Base-by-base conservation (phyloP, 92 coral and sea anemone species). In the Palythoa grandiflora region DNA sequence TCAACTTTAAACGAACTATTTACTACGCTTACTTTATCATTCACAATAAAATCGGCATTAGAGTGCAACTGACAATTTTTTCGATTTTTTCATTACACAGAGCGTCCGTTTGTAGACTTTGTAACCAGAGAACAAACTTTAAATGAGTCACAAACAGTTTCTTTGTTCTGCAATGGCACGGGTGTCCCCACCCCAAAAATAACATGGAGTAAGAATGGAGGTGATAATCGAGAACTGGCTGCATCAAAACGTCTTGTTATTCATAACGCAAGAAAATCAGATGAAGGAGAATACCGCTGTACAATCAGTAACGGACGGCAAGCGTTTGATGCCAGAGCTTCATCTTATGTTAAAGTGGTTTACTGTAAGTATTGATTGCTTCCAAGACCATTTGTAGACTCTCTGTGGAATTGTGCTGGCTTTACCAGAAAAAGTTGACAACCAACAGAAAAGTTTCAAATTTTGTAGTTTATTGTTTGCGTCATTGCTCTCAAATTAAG, bases 281-380 rank as follows among this genome's bases (percentile, higher is more conserved):
- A 93, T 35, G 89, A 89, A 20, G 98, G 98, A 60, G 85, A 86
- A 68, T 95, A 95, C 71, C 90, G 87, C 57, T 95, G 98, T 39
- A 87, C 87, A 7, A 94, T 94, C 4, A 75, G 78, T 19, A 95
- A 95, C 72, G 98, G 98, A 11, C 87, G 94, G 2, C 92, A 93
- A 8, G 66, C 38, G 52, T 88, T 91, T 20, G 92, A 73, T 10
- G 72, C 77, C 38, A 71, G 84, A 36, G 75, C 75, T 39, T 83
- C 92, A 35, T 87, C 68, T n/a, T 38, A 68, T 35, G 92, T 91
- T 37, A 68, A 21, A 65, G 60, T 81, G 75, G 15, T 44, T 51
- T 81, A 81, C 75, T 81, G 86, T 81, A 81, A 81, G 86, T 81
- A 19, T 70, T 44, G 28, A 28, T 28, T 28, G 28, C 28, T 28